Percentiles rank a stretch among this genome's conserved stretches.
Conservation (phyloP, 1,140 invertebrate genomes). For the Pogonomyrmex californicus region DNA sequence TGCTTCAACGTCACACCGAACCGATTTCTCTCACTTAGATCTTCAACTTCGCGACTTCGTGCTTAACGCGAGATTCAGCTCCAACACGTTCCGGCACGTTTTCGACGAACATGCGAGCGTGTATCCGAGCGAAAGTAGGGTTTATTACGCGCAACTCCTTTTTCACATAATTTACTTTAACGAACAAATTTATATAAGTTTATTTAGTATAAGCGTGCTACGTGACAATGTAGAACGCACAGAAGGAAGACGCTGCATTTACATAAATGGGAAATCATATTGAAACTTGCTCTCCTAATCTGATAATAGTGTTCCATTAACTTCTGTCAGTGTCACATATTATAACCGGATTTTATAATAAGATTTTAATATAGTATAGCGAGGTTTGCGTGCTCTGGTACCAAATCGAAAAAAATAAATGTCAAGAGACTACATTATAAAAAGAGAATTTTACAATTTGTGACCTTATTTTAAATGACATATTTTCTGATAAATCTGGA, state of each 20-base stretch:
- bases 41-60: constrained; percentile 59
- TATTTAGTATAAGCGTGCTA: not conserved
- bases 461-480: not conserved
- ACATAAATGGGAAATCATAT: not conserved
- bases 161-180: constrained; percentile 51
- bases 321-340: constrained; percentile 32
- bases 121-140: constrained; percentile 28
- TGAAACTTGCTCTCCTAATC: not conserved
- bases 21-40: constrained; percentile 36
- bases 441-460: not conserved
- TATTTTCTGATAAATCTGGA: not conserved
- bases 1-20: constrained; percentile 26
- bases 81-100: constrained; percentile 33
- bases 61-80: constrained; percentile 57
- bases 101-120: constrained; percentile 41
- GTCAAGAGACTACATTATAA: not conserved
- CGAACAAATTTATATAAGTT: constrained; percentile 18
- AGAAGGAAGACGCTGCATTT: constrained; percentile 19
- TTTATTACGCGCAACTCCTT: constrained; percentile 15
- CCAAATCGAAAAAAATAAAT: constrained; percentile 18
- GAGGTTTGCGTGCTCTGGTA: not conserved
- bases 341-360: constrained; percentile 15
- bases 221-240: not conserved
- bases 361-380: constrained; percentile 26
- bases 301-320: constrained; percentile 10